Percentiles rank a stretch among this genome's conserved stretches.
Conservation (phyloP, 2,888 invertebrate species). For the Adineta ricciae region DNA sequence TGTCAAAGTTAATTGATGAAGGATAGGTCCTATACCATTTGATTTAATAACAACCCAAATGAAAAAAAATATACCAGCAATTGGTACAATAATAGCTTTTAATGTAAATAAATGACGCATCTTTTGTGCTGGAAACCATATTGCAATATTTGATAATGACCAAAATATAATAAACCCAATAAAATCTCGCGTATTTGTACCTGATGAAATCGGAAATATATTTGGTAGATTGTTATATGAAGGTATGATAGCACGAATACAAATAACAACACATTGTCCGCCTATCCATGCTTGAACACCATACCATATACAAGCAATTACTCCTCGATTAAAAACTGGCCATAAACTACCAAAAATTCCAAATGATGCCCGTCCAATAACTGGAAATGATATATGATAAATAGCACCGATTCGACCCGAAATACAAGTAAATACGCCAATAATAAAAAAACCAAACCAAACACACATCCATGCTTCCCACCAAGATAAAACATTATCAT, state of each 20-base stretch:
- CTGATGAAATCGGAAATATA: background rate
- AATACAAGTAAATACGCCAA: background rate
- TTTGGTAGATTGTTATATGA: background rate
- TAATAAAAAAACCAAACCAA: background rate
- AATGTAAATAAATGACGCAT: background rate
- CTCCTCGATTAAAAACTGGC: background rate
- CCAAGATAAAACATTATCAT: background rate
- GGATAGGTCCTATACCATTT: background rate
- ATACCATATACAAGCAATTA: background rate
- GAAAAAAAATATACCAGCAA: background rate
- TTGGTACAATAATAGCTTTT: background rate
- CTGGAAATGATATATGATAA: background rate
- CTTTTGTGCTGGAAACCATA: background rate
- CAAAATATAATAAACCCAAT: background rate
- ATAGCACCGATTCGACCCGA: background rate
- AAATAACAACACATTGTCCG: background rate
- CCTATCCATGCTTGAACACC: constrained; percentile 5
- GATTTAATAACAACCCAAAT: background rate
- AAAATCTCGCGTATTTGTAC: background rate
- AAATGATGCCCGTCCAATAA: background rate
- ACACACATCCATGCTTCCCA: constrained; percentile 6
- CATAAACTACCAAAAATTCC: constrained; percentile 3
- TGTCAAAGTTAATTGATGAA: background rate
- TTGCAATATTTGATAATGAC: constrained; percentile 11
- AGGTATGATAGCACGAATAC: background rate